Percentiles rank a stretch among this genome's conserved stretches.
Conservation (phyloP, 2,797 vertebrate species). For the Oreochromis mossambicus region DNA sequence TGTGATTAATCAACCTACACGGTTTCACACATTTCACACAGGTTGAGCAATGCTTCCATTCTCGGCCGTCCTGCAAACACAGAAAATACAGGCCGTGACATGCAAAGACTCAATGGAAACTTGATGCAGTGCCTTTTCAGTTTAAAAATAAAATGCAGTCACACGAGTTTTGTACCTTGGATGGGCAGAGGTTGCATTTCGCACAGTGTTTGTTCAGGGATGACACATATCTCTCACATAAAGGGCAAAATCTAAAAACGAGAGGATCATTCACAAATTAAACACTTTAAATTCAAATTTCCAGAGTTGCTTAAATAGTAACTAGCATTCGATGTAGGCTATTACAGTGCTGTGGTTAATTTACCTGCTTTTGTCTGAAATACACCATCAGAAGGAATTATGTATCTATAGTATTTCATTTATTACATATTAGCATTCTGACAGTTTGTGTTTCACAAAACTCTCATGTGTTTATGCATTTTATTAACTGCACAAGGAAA, state of each 20-base stretch:
- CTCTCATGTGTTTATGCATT: not conserved
- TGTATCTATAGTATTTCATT: no score
- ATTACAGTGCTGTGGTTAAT: no score
- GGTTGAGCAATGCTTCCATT: constrained; percentile 86
- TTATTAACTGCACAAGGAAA: not conserved
- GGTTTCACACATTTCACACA: constrained; percentile 93
- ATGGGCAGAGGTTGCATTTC: constrained; percentile 85
- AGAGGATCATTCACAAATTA: not conserved
- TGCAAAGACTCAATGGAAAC: not conserved
- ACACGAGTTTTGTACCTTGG: constrained; percentile 79
- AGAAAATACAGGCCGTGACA: not conserved
- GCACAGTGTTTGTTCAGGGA: constrained; percentile 87
- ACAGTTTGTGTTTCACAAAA: not conserved
- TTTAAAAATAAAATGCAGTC: no score
- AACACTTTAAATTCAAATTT: not conserved
- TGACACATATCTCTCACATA: constrained; percentile 84
- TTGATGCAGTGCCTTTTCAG: rapidly evolving
- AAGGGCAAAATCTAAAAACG: constrained; percentile 80
- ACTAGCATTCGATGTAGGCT: no score
- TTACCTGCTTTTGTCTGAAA: no score
- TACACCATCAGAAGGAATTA: no score
- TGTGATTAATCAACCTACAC: constrained; percentile 72
- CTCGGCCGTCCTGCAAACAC: constrained; percentile 82
- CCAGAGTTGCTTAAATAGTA: not conserved
- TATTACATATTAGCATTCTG: no score